Percentiles rank a stretch among this genome's conserved stretches.
Conservation (phyloP, 2,888 invertebrate species). For the Acanthosepion lycidas region DNA sequence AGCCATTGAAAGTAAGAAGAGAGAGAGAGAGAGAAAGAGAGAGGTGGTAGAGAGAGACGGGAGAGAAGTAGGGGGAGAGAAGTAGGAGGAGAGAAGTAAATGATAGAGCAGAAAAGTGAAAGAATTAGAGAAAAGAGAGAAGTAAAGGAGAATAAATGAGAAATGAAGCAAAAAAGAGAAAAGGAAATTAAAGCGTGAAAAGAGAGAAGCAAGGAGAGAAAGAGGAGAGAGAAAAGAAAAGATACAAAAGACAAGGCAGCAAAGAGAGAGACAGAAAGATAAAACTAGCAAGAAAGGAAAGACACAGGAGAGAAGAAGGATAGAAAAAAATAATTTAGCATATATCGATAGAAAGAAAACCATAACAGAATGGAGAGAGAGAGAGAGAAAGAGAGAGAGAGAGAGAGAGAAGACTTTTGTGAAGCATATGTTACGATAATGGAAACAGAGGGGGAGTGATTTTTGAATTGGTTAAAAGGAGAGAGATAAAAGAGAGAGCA, state of each 20-base stretch:
- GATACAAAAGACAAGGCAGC: not conserved
- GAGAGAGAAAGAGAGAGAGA: not conserved
- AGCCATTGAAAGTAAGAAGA: no score
- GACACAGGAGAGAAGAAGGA: not conserved
- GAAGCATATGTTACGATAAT: no score
- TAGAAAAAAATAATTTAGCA: not conserved
- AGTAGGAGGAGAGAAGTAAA: no score
- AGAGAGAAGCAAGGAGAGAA: not conserved
- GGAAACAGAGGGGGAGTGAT: no score
- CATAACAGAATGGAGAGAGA: not conserved
- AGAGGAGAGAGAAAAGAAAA: no score
- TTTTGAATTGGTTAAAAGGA: no score
- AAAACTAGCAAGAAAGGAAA: not conserved
- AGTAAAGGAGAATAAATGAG: not conserved
- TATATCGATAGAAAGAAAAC: not conserved
- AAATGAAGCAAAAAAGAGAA: no score
- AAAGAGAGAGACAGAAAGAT: not conserved
- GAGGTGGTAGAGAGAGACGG: not conserved
- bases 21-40: no score
- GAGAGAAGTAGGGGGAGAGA: no score
- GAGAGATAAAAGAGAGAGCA: no score
- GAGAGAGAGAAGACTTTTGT: not conserved
- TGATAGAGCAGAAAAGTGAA: not conserved
- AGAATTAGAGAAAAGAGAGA: not conserved
- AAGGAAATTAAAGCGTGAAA: not conserved